Evolutionary conservation across 2,113 vertebrate genomes (phyloP), one percentile per base, ranked within the genome.

Genomic region (Recurvirostra avosetta): DNA sequence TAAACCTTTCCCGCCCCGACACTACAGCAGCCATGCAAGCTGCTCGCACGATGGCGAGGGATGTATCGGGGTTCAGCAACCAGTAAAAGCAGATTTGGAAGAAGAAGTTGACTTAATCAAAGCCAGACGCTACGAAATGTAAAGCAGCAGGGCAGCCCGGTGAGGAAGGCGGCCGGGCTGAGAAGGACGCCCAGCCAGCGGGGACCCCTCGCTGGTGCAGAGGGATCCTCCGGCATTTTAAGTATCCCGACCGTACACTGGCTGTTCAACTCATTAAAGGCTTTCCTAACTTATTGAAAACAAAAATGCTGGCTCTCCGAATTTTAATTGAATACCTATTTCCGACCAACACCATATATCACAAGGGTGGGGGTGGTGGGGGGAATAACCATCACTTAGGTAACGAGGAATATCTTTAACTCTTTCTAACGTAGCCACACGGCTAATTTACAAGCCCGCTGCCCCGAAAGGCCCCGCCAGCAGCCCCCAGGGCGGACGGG

Each of bases 261-360:
- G 29, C 62, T 80, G 34, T 38, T 88, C 66, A 52, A 85, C 78
- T 91, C 53, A 27, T 16, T 55, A 79, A 38, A 75, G 50, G 52
- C 32, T 90, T 88, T 53, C 32, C 66, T 49, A 7, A 47, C 21
- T 27, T 41, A 18, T 1, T 61, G 41, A 47, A 86, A 90, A 45
- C 52, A 71, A n/a, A 90, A 93, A 36, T 9, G 71, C 71, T 58
- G 59, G 8, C 72, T 88, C 74, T 71, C 72, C 66, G 76, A 55
- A 77, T 94, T 58, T 38, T 77, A 88, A 89, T 23, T 55, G 55
- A 38, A 63, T 92, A 92, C 70, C 83, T 55, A 11, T 74, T 95
- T 81, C 68, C 68, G 84, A 68, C 43, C 76, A 89, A 92, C 73
- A 47, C 65, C 26, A n/a, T 19, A 6, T n/a, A 49, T n/a, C 32